A percentile compares a stretch with the other conserved stretches of the same genome.
phyloP scores from a whole-genome alignment of 2,888 invertebrate genomes.

The Deilephila porcellus region DNA sequence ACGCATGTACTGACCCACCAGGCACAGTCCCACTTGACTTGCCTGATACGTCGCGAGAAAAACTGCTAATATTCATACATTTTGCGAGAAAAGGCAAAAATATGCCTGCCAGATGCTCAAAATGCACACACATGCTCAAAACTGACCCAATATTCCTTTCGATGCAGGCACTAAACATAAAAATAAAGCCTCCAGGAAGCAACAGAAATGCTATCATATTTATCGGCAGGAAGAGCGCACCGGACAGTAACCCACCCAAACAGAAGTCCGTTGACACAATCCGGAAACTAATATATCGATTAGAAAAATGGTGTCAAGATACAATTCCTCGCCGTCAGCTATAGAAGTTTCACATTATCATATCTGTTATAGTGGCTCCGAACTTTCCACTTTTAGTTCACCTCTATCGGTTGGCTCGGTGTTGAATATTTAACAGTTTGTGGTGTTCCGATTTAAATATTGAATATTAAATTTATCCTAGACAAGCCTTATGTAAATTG shows the following conservation, averaged over 20 bases:
- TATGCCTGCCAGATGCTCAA: no score
- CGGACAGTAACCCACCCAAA: neutral
- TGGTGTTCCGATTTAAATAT: conserved; percentile 60
- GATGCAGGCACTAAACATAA: no score
- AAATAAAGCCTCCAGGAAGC: no score
- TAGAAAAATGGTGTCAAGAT: conserved; percentile 50
- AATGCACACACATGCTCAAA: no score
- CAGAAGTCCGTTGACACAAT: neutral
- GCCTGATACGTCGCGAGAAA: no score
- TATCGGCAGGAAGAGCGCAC: no score
- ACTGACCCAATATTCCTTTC: no score
- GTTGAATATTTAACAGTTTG: conserved; percentile 61
- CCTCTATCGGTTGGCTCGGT: conserved; percentile 50
- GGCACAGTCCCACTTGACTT: no score
- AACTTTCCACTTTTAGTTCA: conserved; percentile 42
- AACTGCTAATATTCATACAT: no score
- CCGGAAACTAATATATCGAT: conserved; percentile 27
- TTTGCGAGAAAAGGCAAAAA: no score
- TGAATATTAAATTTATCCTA: conserved; percentile 50
- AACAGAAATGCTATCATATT: no score
- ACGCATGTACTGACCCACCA: no score
- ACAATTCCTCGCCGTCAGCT: conserved; percentile 43
- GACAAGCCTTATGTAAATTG: conserved; percentile 36
- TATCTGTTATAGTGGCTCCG: conserved; percentile 44
- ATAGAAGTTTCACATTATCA: conserved; percentile 45